A percentile compares a stretch with the other conserved stretches of the same genome.
Conservation (phyloP, 2,113 vertebrate genomes). For the Anarrhichthys ocellatus region DNA sequence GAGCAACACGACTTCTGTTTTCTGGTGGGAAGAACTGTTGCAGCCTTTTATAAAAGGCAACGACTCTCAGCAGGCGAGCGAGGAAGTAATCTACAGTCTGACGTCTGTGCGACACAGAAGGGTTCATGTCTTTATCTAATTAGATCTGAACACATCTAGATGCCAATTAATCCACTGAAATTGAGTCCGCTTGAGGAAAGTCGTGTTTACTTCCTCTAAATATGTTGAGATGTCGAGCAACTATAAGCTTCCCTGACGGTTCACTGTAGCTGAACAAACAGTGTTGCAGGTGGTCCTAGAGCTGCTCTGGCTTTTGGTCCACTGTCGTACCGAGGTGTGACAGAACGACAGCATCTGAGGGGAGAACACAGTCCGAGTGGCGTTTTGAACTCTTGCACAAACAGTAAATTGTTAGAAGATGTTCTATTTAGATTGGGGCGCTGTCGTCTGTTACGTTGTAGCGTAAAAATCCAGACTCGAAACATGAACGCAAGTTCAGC, state of each 20-base stretch:
- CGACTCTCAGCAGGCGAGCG: background rate
- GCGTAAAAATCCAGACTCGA: background rate
- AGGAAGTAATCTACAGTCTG: background rate
- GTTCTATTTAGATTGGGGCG: background rate
- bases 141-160: background rate
- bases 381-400: background rate
- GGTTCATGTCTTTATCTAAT: background rate
- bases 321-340: background rate
- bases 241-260: background rate
- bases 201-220: background rate
- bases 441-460: too few relatives aligned
- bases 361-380: background rate
- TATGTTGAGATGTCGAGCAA: background rate
- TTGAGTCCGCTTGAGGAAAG: background rate
- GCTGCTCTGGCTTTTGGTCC: background rate
- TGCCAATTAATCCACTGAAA: background rate
- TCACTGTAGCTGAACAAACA: background rate
- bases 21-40: background rate
- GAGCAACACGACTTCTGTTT: background rate
- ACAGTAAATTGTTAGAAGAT: background rate
- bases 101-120: background rate
- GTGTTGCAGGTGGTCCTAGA: constrained; percentile 5
- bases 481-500: background rate
- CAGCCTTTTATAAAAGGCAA: background rate
- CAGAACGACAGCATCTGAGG: background rate